Base-by-base conservation (phyloP, 2,888 invertebrate species). In the Aporophyla nigra region DNA sequence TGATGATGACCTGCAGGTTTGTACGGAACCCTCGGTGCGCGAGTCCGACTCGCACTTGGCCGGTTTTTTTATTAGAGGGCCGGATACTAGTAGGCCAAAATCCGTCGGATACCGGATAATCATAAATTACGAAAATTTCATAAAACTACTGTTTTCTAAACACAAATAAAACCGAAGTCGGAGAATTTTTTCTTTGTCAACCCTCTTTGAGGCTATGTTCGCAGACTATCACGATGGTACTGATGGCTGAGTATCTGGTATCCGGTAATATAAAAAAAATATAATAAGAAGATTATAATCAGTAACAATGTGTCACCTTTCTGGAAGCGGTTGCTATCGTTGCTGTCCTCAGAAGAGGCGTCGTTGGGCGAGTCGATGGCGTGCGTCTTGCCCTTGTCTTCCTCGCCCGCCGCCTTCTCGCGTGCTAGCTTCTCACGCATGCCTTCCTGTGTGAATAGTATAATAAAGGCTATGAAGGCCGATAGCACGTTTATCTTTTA, bases 291-390 rank as follows among this genome's bases (percentile, higher is more conserved):
- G 12, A 24, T 40, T 43, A 16, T 2, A 9, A 46, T 56, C 0
- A 54, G 16, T 72, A 71, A n/a, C 10, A 72, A 46, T 33, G 21
- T 53, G n/a, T 46, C 5, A 96, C 98, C 98, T 94, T 98, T 98
- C 90, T 97, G 98, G 88, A 96, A 97, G 77, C 98, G 97, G 92
- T 98, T 98, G 91, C 98, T 98, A 90, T 99, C 99, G 91, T 99
- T 99, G 93, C 99, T 99, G 91, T 99, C 99, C 93, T 99, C 99
- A 0, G 99, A 99, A 88, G 99, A 99, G 9, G 99, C 99, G 95
- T 99, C 99, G 94, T 99, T 99, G 83, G 99, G 98, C 58, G 99
- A 99, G 96, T 99, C 99, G 54, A 98, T 97, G 86, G 97, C 93
- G 82, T 83, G 89, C 61, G 89, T 19, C 86, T 91, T 91, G 68